Percentiles rank a stretch among this genome's conserved stretches.
Conservation (phyloP, 1,140 invertebrate genomes). For the Bombus pascuorum region DNA sequence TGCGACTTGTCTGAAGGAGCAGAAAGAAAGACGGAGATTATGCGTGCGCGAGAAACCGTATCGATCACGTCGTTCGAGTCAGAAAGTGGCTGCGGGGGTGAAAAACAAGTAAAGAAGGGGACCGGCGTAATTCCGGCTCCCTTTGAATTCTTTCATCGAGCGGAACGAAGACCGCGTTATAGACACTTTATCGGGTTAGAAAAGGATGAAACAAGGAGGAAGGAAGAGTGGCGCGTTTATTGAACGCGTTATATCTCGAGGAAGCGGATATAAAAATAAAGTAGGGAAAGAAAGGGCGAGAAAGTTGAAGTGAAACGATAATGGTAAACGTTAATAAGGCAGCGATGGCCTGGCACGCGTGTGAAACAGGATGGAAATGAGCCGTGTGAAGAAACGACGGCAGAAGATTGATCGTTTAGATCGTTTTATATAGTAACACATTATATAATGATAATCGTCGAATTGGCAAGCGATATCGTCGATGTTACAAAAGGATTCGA, state of each 20-base stretch:
- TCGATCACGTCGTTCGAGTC: slow-evolving; percentile 49
- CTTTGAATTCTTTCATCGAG: slow-evolving; percentile 39
- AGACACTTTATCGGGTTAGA: neutral
- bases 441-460: neutral
- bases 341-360: slow-evolving; percentile 13
- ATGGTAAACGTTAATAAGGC: slow-evolving; percentile 72
- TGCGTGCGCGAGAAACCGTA: slow-evolving; percentile 39
- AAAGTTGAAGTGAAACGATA: slow-evolving; percentile 62
- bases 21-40: neutral
- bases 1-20: neutral
- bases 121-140: slow-evolving; percentile 53
- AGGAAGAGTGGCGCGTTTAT: slow-evolving; percentile 38
- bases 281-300: slow-evolving; percentile 11
- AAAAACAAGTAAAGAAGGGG: slow-evolving; percentile 27
- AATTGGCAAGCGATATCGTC: neutral
- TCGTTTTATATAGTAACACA: neutral
- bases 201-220: neutral
- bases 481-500: too few relatives aligned
- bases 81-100: slow-evolving; percentile 16
- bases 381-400: neutral
- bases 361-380: slow-evolving; percentile 19
- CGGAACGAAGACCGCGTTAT: neutral
- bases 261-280: slow-evolving; percentile 45
- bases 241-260: slow-evolving; percentile 47
- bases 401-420: neutral